Conservation (phyloP, 2,113 vertebrate species). For the Chloropsis cyanopogon region DNA sequence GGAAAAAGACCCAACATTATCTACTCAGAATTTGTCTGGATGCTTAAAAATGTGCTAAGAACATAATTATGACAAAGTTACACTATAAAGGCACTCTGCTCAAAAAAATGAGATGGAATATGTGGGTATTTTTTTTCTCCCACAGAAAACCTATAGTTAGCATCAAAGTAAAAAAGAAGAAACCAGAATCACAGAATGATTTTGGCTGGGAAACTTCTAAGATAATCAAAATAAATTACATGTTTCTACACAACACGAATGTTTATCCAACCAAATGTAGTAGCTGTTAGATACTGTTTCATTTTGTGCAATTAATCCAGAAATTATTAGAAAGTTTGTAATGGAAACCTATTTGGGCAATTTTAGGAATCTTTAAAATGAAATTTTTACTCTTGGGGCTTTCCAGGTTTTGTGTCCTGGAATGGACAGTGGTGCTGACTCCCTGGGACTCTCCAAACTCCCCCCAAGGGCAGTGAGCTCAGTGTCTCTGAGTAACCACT, state of each 20-base stretch:
- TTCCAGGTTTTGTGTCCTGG: not conserved
- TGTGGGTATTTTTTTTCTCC: not conserved
- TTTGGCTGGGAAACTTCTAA: not conserved
- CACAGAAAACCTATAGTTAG: not conserved
- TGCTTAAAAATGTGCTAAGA: not conserved
- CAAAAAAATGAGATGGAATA: not conserved
- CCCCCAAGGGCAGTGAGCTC: not conserved
- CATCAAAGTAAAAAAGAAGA: not conserved
- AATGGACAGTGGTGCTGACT: fast-evolving
- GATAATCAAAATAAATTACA: not conserved
- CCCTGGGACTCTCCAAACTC: not conserved
- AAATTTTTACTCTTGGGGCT: not conserved
- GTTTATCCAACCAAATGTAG: not conserved
- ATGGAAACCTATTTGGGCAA: not conserved
- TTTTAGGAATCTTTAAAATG: not conserved
- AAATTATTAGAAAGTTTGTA: not conserved
- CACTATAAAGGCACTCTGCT: not conserved
- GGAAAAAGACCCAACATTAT: not conserved
- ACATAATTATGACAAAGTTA: not conserved
- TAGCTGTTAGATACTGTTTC: not conserved
- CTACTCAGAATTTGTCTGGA: not conserved
- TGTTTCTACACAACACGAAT: not conserved
- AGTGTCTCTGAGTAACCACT: not conserved
- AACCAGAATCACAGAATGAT: not conserved
- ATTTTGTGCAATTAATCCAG: fast-evolving